These are phyloP conservation scores for Nasonia oneida DNA, from an alignment of 2,888 invertebrate genomes.

Conservation along the genomic window DNA sequence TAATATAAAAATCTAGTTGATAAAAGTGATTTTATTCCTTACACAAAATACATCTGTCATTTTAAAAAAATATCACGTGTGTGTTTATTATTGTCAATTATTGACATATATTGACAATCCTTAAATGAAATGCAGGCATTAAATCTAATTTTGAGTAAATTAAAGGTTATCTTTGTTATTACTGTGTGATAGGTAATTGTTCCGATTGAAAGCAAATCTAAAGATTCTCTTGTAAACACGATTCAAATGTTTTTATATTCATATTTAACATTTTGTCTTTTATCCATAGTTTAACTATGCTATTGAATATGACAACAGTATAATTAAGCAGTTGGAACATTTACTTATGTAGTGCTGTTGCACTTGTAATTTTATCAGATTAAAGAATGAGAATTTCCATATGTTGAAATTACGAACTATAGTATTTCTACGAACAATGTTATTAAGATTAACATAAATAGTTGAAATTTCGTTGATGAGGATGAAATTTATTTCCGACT, in stretches of 20 bases:
- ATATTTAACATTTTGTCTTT: neutral
- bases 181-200: neutral
- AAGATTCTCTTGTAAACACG: neutral
- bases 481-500: neutral
- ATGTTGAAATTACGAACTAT: neutral
- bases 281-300: neutral
- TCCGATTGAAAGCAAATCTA: neutral
- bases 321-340: neutral
- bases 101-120: slow-evolving; percentile 22
- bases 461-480: neutral
- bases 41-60: neutral
- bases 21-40: slow-evolving; percentile 20
- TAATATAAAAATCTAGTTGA: slow-evolving; percentile 18
- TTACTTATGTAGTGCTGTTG: neutral
- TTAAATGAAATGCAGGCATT: slow-evolving; percentile 18
- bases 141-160: neutral
- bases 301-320: neutral
- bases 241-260: neutral
- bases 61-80: slow-evolving; percentile 10
- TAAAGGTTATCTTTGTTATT: neutral
- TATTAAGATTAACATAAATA: neutral
- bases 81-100: neutral
- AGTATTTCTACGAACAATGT: slow-evolving; percentile 12
- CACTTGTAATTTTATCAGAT: neutral
- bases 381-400: neutral